phyloP scores from a whole-genome alignment of 2,113 vertebrate genomes.

The Vicugna pacos region DNA sequence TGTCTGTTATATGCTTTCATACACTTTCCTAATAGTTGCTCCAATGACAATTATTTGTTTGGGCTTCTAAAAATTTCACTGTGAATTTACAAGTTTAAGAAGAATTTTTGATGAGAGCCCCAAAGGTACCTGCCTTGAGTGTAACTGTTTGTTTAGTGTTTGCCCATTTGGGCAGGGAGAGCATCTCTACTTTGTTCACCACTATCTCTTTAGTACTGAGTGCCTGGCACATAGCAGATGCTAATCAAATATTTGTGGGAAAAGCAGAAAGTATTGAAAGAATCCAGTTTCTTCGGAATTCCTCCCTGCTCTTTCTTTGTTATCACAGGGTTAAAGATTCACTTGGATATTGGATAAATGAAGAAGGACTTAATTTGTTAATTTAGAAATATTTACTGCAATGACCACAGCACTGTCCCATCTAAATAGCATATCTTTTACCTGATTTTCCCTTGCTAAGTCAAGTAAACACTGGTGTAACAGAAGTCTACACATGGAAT shows the following conservation, averaged over 20 bases:
- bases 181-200: neutral
- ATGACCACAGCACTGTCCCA: neutral
- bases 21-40: neutral
- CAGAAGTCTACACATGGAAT: neutral
- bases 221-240: neutral
- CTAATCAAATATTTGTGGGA: neutral
- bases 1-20: neutral
- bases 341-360: neutral
- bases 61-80: neutral
- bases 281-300: neutral
- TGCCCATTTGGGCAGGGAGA: neutral
- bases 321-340: neutral
- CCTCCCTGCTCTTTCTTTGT: neutral
- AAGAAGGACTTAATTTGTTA: slow-evolving; percentile 2
- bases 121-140: neutral
- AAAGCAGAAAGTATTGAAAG: neutral
- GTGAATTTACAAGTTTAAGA: slow-evolving; percentile 21
- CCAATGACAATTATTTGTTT: neutral
- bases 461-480: neutral
- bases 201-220: neutral
- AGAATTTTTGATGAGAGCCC: neutral
- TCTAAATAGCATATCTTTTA: neutral
- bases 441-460: neutral
- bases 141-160: neutral
- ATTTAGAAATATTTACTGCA: neutral